These are phyloP conservation scores for Vultur gryphus DNA, from an alignment of 2,797 vertebrate genomes.

Conservation along the genomic window DNA sequence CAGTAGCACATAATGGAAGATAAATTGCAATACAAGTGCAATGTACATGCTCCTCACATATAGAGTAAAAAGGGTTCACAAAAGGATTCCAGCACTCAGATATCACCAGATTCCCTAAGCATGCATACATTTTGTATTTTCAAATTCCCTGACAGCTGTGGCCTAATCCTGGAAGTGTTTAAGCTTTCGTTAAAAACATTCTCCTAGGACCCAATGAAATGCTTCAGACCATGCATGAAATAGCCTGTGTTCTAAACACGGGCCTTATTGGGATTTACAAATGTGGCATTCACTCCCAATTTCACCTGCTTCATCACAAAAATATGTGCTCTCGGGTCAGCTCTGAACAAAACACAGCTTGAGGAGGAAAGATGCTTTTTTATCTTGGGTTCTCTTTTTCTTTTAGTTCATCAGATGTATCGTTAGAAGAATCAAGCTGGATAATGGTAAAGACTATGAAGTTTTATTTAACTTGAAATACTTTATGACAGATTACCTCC, in stretches of 20 bases:
- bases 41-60: not conserved
- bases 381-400: not conserved
- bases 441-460: not conserved
- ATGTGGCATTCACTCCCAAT: not conserved
- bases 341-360: not conserved
- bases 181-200: not conserved
- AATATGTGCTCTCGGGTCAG: not conserved
- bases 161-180: not conserved
- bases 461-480: not conserved
- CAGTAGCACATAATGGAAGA: not conserved
- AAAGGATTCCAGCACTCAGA: not conserved
- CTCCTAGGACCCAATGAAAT: not conserved
- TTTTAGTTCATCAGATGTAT: not conserved
- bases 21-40: not conserved
- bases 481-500: not conserved
- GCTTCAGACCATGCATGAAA: not conserved
- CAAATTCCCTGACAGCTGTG: not conserved
- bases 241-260: not conserved
- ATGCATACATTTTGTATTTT: not conserved
- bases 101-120: not conserved
- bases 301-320: not conserved
- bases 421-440: not conserved
- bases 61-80: not conserved
- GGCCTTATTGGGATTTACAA: not conserved
- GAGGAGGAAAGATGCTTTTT: not conserved